Evolutionary conservation across 2,113 vertebrate species (phyloP), one percentile per base, ranked within the genome.

Genomic region (Nothoprocta perdicaria): DNA sequence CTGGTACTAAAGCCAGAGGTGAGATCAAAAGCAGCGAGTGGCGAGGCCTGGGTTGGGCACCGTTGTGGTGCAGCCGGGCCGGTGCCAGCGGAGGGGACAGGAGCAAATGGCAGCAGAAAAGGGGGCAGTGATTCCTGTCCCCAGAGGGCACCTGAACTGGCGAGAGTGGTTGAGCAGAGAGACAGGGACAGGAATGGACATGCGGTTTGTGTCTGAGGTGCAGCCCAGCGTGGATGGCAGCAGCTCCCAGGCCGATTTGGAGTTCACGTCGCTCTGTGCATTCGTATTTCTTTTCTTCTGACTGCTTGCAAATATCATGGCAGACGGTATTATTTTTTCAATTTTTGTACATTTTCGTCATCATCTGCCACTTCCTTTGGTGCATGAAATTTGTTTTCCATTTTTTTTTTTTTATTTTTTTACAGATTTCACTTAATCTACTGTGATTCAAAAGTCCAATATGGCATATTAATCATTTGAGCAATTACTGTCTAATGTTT

Each of bases 231-330:
- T 26, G 16, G 53, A 14, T 14, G 14, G 53, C 55, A 13, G 24
- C 19, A 12, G 1, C 26, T 38, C 1, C 0, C 24, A 13, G 26
- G 12, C 45, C 5, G 45, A 7, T 6, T 6, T 14, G 45, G 38
- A 11, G 45, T 4, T 65, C 58, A 19, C 67, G 3, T 15, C 23
- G 1, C 19, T 29, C 14, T 4, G 4, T 15, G 48, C n/a, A 43
- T 43, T 29, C 31, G 18, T 4, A 6, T 5, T 24, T 62, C 19
- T 14, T 16, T 29, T 40, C 16, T 4, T 6, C 5, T 24, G 15
- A 6, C 17, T 45, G 9, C 10, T 53, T 33, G n/a, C 5, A 21
- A 78, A 22, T 1, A 1, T 17, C 45, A 15, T 8, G 27, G 40
- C 27, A 66, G 43, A 16, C 7, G 5, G 8, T 4, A 53, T 22